These are phyloP conservation scores for Ctenochaetus hawaiiensis DNA, from an alignment of 2,797 vertebrate genomes.

Conservation along the genomic window DNA sequence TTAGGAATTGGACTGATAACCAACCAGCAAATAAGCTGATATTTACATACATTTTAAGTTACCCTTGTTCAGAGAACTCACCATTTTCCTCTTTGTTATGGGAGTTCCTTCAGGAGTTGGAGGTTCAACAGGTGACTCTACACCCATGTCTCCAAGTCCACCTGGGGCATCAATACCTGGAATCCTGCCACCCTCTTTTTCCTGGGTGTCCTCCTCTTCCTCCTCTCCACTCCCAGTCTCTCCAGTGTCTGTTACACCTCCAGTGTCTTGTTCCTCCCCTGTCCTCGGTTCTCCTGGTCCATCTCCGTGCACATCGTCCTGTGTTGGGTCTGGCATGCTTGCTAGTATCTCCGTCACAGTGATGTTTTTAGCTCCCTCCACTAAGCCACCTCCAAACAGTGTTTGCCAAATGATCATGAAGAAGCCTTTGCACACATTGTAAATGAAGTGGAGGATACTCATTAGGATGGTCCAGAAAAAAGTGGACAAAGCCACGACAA, in stretches of 20 bases:
- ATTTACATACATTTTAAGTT: not conserved
- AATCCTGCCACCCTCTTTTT: conserved; percentile 88
- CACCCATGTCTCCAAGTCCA: conserved; percentile 94
- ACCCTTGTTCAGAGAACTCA: conserved; percentile 38
- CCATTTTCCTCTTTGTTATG: conserved; percentile 90
- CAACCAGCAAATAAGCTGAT: not conserved
- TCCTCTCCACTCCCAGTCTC: conserved; percentile 87
- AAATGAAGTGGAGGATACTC: conserved; percentile 86
- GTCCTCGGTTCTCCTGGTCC: conserved; percentile 81
- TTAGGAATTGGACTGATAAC: not conserved
- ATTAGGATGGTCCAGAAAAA: conserved; percentile 86
- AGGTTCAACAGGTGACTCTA: conserved; percentile 89
- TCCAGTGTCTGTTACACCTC: conserved; percentile 81
- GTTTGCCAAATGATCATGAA: conserved; percentile 91
- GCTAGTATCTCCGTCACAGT: conserved; percentile 93
- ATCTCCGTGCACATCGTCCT: conserved; percentile 94
- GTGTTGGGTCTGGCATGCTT: conserved; percentile 95
- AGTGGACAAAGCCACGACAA: conserved; percentile 82
- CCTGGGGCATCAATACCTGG: conserved; percentile 88
- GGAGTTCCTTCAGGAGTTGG: conserved; percentile 95
- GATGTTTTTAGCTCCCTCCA: conserved; percentile 94
- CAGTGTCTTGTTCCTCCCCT: conserved; percentile 85
- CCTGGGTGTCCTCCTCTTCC: conserved; percentile 85
- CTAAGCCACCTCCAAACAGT: conserved; percentile 92
- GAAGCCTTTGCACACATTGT: conserved; percentile 88